phyloP scores from a whole-genome alignment of 1,140 invertebrate species.

The Palaemon carinicauda region DNA sequence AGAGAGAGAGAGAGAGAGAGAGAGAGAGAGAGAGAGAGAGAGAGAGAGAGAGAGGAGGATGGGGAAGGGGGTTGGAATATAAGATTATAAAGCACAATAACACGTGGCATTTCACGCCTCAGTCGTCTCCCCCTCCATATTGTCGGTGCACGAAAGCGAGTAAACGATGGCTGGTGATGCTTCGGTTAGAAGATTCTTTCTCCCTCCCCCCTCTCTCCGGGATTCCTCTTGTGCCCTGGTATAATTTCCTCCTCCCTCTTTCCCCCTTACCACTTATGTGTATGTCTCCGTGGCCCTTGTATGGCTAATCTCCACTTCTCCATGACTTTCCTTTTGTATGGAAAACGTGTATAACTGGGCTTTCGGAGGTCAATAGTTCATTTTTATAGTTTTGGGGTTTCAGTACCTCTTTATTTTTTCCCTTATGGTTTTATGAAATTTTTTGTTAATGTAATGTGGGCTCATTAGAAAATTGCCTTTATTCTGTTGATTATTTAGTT shows the following conservation, averaged over 20 bases:
- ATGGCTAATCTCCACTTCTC: background rate
- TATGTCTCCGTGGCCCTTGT: background rate
- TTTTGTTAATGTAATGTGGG: no score
- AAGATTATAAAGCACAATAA: conserved; percentile 28
- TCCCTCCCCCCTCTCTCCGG: background rate
- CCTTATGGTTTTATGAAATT: no score
- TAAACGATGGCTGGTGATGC: no score
- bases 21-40: background rate
- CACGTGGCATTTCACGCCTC: conserved; percentile 28
- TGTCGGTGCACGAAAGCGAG: background rate
- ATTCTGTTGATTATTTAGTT: no score
- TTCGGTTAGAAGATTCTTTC: background rate
- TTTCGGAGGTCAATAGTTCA: no score
- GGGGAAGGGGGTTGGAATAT: background rate
- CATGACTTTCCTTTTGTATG: background rate
- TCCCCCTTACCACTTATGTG: background rate
- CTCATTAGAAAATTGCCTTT: no score
- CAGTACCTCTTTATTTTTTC: no score
- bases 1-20: background rate
- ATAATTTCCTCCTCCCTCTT: background rate
- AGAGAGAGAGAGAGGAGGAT: background rate
- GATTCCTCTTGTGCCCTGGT: background rate
- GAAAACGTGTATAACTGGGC: background rate
- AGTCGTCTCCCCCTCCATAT: conserved; percentile 13
- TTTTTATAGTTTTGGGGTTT: no score